Base-by-base conservation (phyloP, 2,888 invertebrate species). In the Scelioninae gen. 2 region DNA sequence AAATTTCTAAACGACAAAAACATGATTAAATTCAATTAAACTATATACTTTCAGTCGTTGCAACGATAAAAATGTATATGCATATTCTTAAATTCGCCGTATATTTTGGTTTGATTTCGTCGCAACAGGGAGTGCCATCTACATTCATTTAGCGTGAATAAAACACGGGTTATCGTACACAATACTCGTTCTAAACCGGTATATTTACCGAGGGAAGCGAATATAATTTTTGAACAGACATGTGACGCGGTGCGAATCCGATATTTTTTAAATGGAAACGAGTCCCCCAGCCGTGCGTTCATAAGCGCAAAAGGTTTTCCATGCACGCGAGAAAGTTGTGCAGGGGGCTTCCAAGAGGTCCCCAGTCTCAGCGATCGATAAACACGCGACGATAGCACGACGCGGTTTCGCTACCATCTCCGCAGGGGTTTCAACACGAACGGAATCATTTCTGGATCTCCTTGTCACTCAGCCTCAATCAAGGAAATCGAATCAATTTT, bases 301-400 rank as follows among this genome's bases (percentile, higher is more conserved):
- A 15, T 57, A 13, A 41, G 28, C 50, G 33, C 57, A 11, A 57
- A 58, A 35, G 57, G 45, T 28, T 64, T 65, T 53, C 41, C 39
- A 41, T 60, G 48, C 73, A 73, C 57, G 73, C 73, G 60, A 73
- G 50, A 67, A 67, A 48, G 53, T 67, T 37, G 31, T 35, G 35
- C 63, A 25, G 52, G 58, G 52, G 57, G 57, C 58, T 64, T 58
- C 45, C 33, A 53, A 71, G 55, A 67, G 60, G 67, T 61, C 60
- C n/a, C 65, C 31, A 65, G 41, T 48, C 45, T 18, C 13, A 11
- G 52, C 58, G 72, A 67, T 73, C 72, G 72, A 73, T 72, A 72
- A 41, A 9, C 39, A 28, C 22, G 37, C 10, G 60, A 50, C 63
- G 63, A 28, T 33, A 43, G 31, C 16, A 6, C 39, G 58, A 31